Percentiles rank a stretch among this genome's conserved stretches.
Evolutionary conservation across 2,113 vertebrate genomes (phyloP).

Genomic region (Oryzias melastigma): DNA sequence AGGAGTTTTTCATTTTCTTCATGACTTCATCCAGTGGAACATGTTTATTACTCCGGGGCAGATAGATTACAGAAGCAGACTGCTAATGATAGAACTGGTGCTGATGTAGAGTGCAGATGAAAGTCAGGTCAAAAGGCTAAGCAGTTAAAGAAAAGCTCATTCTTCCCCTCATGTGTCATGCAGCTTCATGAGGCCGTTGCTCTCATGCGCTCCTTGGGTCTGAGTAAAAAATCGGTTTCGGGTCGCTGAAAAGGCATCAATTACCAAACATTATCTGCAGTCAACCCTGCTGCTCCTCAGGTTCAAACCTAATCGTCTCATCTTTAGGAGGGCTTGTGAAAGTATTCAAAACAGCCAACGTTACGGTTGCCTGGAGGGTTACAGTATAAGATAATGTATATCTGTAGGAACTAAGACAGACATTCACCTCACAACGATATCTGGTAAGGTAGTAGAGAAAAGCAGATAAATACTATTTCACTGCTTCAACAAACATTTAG

Average conservation of each 20-base stretch:
- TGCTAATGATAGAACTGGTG: slow-evolving; percentile 30
- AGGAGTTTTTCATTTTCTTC: slow-evolving; percentile 31
- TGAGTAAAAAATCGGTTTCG: slow-evolving; percentile 6
- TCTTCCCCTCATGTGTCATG: neutral
- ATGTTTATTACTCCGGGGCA: slow-evolving; percentile 26
- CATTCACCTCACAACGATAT: slow-evolving; percentile 35
- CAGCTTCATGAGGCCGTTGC: slow-evolving; percentile 16
- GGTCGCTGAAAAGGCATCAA: slow-evolving; percentile 17
- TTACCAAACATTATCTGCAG: slow-evolving; percentile 14
- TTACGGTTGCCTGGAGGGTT: slow-evolving; percentile 6
- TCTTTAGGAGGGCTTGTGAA: slow-evolving; percentile 24
- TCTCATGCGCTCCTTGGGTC: neutral
- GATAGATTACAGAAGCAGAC: slow-evolving; percentile 48
- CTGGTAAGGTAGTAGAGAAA: slow-evolving; percentile 48
- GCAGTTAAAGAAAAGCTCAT: slow-evolving; percentile 3
- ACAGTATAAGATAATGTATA: neutral
- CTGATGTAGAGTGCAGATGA: slow-evolving; percentile 24
- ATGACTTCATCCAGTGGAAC: slow-evolving; percentile 56
- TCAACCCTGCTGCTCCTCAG: slow-evolving; percentile 6
- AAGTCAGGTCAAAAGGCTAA: slow-evolving; percentile 23
- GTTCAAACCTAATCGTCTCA: slow-evolving; percentile 29
- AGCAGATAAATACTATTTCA: slow-evolving; percentile 34
- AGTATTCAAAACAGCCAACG: slow-evolving; percentile 21
- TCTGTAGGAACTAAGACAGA: slow-evolving; percentile 24
- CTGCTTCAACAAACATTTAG: slow-evolving; percentile 11